Conservation (phyloP, 2,113 vertebrate genomes). For the Kryptolebias marmoratus region DNA sequence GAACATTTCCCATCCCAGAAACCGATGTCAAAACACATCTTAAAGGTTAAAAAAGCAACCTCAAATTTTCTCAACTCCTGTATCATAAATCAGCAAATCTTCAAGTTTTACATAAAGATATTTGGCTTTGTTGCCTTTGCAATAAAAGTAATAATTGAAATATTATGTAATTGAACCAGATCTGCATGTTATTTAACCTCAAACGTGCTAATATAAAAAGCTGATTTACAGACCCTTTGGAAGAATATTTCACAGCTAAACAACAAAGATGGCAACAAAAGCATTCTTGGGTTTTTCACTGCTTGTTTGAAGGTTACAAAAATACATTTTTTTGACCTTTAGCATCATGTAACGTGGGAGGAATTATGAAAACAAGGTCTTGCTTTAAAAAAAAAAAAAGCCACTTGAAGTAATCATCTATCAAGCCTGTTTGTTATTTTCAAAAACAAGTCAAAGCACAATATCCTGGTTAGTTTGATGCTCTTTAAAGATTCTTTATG, state of each 20-base stretch:
- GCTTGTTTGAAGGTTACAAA: not conserved
- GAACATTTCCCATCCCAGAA: not conserved
- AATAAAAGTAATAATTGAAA: too few relatives aligned
- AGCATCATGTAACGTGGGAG: slow-evolving; percentile 44
- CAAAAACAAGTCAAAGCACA: too few relatives aligned
- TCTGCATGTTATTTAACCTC: not conserved
- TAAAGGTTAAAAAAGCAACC: not conserved
- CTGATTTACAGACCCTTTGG: not conserved
- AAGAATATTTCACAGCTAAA: not conserved
- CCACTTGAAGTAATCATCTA: not conserved
- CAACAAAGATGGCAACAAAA: too few relatives aligned
- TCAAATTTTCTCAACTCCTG: not conserved
- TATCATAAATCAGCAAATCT: not conserved
- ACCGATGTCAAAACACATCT: not conserved
- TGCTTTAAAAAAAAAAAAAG: slow-evolving; percentile 33
- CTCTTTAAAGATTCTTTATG: too few relatives aligned
- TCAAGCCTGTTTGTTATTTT: not conserved
- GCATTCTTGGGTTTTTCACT: not conserved
- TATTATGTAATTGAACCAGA: not conserved
- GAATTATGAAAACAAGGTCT: slow-evolving; percentile 59
- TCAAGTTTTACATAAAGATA: too few relatives aligned
- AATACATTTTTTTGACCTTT: slow-evolving; percentile 23
- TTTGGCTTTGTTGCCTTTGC: too few relatives aligned
- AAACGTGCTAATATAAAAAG: not conserved
- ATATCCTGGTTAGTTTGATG: too few relatives aligned